phyloP scores from a whole-genome alignment of 2,113 vertebrate species.

The Acanthochromis polyacanthus region DNA sequence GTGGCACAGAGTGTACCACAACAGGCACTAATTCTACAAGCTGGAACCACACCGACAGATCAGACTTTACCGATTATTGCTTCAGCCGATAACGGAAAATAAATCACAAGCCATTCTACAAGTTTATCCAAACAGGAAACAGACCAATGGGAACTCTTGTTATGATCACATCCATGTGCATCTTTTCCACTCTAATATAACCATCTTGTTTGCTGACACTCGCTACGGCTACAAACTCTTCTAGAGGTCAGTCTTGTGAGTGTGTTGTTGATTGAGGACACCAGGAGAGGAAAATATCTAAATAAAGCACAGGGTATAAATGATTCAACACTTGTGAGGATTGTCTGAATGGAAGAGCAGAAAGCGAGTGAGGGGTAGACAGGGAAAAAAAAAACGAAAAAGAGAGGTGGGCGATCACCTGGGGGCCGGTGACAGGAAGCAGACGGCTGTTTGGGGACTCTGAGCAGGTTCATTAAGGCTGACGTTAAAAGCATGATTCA shows the following conservation, averaged over 20 bases:
- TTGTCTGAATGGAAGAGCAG: conserved; percentile 43
- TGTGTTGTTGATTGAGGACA: conserved; percentile 33
- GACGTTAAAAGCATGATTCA: conserved; percentile 44
- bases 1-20: conserved; percentile 36
- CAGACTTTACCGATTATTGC: conserved; percentile 18
- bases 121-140: not conserved
- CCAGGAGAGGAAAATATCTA: conserved; percentile 50
- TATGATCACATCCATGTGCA: not conserved
- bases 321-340: conserved; percentile 71
- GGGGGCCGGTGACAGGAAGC: conserved; percentile 43
- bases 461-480: conserved; percentile 28
- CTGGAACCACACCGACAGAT: conserved; percentile 26
- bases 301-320: conserved; percentile 73
- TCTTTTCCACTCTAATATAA: not conserved
- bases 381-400: not conserved
- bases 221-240: not conserved
- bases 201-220: not conserved
- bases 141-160: not conserved
- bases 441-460: not conserved
- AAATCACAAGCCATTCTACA: conserved; percentile 14
- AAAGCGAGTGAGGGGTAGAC: conserved; percentile 1
- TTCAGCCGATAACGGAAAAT: conserved; percentile 13
- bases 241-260: conserved; percentile 2
- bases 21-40: conserved; percentile 27
- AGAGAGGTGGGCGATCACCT: conserved; percentile 28